phyloP scores from a whole-genome alignment of 2,113 vertebrate species.

The Agelaius tricolor region DNA sequence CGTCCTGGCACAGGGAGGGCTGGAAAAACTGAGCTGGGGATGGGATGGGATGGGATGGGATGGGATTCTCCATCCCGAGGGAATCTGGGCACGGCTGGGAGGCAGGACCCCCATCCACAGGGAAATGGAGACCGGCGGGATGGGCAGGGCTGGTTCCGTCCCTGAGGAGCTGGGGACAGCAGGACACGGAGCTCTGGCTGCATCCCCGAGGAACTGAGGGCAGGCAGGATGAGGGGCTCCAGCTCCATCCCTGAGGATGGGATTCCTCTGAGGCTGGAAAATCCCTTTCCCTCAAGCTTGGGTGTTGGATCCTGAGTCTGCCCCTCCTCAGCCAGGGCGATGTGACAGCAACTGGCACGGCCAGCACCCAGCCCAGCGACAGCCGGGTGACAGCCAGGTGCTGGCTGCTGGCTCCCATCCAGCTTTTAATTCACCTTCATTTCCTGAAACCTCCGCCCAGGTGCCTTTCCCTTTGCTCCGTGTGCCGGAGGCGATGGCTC shows the following conservation, averaged over 20 bases:
- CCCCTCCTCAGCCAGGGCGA: rapidly evolving
- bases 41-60: not conserved
- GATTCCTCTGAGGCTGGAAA: not conserved
- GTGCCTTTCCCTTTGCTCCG: not conserved
- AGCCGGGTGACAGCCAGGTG: not conserved
- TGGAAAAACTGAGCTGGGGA: not conserved
- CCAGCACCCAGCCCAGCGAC: not conserved
- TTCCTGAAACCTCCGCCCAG: not conserved
- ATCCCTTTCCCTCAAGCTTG: rapidly evolving
- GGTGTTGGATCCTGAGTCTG: rapidly evolving
- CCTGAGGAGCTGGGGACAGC: not conserved
- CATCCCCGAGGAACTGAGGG: not conserved
- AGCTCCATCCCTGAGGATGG: not conserved
- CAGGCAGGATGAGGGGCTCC: rapidly evolving
- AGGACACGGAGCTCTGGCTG: not conserved
- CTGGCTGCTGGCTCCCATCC: rapidly evolving
- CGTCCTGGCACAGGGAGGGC: rapidly evolving
- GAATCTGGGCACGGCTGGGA: too few relatives aligned
- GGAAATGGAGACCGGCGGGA: too few relatives aligned
- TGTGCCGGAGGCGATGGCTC: not conserved
- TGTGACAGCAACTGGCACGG: not conserved
- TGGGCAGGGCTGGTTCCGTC: not conserved
- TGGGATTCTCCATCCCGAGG: not conserved
- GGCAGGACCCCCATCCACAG: not conserved
- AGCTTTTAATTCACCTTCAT: not conserved